A percentile compares a stretch with the other conserved stretches of the same genome.
Evolutionary conservation across 1,140 invertebrate genomes (phyloP).

Genomic region (Diorhabda carinulata): DNA sequence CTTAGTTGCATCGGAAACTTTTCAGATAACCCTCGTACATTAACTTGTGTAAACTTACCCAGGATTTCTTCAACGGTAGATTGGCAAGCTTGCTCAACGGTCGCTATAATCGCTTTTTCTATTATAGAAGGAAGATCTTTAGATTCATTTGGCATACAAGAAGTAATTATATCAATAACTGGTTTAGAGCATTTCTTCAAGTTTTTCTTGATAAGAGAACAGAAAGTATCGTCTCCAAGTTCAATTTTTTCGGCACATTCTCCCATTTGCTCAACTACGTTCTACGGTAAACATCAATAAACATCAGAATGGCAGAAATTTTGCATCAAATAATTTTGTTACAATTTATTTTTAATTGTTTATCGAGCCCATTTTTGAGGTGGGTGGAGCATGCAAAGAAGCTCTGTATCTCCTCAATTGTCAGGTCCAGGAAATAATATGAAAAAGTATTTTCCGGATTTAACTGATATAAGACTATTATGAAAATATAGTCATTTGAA

Average conservation of each 20-base stretch:
- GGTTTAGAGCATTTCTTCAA: slow-evolving; percentile 22
- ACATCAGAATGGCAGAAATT: too few species aligned
- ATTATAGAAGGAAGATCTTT: slow-evolving; percentile 20
- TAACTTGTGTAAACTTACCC: slow-evolving; percentile 15
- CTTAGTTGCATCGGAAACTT: neutral
- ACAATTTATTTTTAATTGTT: too few species aligned
- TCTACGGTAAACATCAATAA: neutral
- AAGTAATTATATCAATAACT: slow-evolving; percentile 7
- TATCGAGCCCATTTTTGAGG: too few species aligned
- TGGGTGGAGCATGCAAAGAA: too few species aligned
- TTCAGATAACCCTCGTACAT: neutral
- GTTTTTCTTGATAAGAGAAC: slow-evolving; percentile 23
- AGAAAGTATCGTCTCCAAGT: slow-evolving; percentile 21
- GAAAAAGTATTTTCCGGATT: too few species aligned
- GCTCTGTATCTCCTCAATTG: too few species aligned
- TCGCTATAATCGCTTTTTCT: slow-evolving; percentile 9
- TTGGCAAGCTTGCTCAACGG: slow-evolving; percentile 18
- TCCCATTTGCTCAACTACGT: slow-evolving; percentile 15
- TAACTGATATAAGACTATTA: too few species aligned
- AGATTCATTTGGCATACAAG: slow-evolving; percentile 22
- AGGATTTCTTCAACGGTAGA: slow-evolving; percentile 25
- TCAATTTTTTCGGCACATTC: slow-evolving; percentile 20
- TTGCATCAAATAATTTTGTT: too few species aligned
- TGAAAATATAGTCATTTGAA: too few species aligned
- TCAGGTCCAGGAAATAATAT: too few species aligned